Conservation (phyloP, 2,888 invertebrate genomes). For the Dynastes maya region DNA sequence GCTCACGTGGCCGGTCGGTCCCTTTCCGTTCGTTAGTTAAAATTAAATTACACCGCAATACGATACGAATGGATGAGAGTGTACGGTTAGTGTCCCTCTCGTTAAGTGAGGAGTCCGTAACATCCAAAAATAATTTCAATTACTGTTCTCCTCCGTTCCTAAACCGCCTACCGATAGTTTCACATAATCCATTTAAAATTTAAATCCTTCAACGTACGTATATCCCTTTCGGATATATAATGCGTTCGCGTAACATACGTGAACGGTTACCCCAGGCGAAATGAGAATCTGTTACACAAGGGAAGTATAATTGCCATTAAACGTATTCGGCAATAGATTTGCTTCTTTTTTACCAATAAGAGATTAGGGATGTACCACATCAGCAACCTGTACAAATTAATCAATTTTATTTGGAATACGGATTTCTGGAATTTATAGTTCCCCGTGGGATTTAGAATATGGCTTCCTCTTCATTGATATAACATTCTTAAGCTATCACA, state of each 20-base stretch:
- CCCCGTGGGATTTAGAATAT: too few species aligned
- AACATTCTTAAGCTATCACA: too few species aligned
- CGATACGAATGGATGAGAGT: slow-evolving; percentile 5
- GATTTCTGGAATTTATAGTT: too few species aligned
- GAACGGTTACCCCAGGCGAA: not conserved
- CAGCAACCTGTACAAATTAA: too few species aligned
- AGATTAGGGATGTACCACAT: not conserved
- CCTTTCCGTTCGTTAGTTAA: slow-evolving; percentile 11
- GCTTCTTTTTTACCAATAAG: too few species aligned
- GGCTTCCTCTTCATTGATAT: too few species aligned
- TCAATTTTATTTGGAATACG: too few species aligned
- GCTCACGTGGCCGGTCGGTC: slow-evolving; percentile 7
- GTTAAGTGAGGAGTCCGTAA: slow-evolving; percentile 4
- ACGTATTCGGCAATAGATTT: not conserved
- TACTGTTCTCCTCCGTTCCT: slow-evolving; percentile 23
- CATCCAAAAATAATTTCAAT: slow-evolving; percentile 45
- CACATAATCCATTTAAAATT: slow-evolving; percentile 40
- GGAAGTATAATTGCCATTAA: slow-evolving; percentile 8
- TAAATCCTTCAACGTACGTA: slow-evolving; percentile 34
- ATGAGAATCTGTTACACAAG: not conserved
- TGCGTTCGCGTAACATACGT: not conserved
- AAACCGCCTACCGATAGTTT: slow-evolving; percentile 26
- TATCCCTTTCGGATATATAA: not conserved
- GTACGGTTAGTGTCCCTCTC: slow-evolving; percentile 9
- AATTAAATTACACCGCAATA: slow-evolving; percentile 31